These are phyloP conservation scores for Falco rusticolus DNA, from an alignment of 2,797 vertebrate species.

Conservation along the genomic window DNA sequence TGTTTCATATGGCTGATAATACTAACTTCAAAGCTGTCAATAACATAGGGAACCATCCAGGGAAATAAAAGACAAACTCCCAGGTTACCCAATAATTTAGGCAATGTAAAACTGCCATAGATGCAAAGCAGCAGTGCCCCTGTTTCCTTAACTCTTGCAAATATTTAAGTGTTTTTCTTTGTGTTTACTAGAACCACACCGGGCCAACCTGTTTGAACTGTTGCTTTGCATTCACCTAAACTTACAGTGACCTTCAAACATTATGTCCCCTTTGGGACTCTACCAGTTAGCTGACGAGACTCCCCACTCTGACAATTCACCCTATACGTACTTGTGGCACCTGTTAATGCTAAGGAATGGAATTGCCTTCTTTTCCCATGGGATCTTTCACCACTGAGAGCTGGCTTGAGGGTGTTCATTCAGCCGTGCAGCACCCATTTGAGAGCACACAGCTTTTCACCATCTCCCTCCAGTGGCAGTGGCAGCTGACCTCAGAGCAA, in stretches of 20 bases:
- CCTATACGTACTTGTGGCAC: background rate
- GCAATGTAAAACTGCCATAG: background rate
- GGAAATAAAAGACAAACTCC: background rate
- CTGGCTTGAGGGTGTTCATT: background rate
- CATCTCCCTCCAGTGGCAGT: accelerated
- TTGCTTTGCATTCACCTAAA: background rate
- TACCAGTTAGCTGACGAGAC: background rate
- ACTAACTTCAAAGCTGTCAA: background rate
- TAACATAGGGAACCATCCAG: background rate
- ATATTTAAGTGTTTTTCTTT: background rate
- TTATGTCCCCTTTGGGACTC: background rate
- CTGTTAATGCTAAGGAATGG: background rate
- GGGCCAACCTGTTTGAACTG: background rate
- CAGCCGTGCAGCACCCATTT: background rate
- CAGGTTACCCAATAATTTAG: background rate
- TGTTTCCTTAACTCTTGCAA: background rate
- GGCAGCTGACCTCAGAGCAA: background rate
- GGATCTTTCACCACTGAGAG: background rate
- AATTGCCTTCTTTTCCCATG: background rate
- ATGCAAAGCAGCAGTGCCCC: background rate
- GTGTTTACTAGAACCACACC: background rate
- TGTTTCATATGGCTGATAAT: background rate
- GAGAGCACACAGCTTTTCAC: background rate
- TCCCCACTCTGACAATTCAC: no score
- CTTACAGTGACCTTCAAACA: background rate